Base-by-base conservation (phyloP, 1,140 invertebrate species). In the Drosophila bocqueti region DNA sequence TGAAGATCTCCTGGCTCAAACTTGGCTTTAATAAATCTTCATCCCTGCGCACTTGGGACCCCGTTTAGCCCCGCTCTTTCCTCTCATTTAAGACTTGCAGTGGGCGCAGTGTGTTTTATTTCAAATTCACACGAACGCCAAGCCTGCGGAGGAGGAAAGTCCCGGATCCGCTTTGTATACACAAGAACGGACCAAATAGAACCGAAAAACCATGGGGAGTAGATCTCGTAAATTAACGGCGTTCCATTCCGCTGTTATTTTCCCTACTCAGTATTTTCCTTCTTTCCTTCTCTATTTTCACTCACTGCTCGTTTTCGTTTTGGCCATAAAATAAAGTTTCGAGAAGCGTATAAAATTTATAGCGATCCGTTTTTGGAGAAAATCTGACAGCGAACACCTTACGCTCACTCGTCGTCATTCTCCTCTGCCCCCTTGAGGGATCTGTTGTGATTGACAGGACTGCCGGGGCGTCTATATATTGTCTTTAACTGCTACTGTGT, bases 221-320 rank as follows among this genome's bases (percentile, higher is more conserved):
- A 91, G 76, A 91, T 91, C 81, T 91, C 89, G 89, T 91, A 91
- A 91, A 91, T 91, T 91, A 91, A 91, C 89, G 85, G 84, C 85
- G 85, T 90, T 90, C 75, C 71, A 72, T 43, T 72, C 81, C 26
- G 63, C 55, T 66, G 64, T 64, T 76, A 76, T 24, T 46, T 50
- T 31, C 40, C 65, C 42, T 59, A 55, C 52, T 55, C 52, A 24
- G 52, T 38, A 55, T 55, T 55, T 54, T 54, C 50, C 50, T 15
- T 29, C 26, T 29, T 18, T 50, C 26, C 24, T 47, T 40, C 29
- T 38, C 63, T 43, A 59, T 59, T 59, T 58, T 54, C 42, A 29
- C 50, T 26, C 38, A 43, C 60, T 63, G 61, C 54, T 66, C 52
- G 74, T 77, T 76, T 67, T 67, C 55, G 29, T 59, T 72, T 71